These are phyloP conservation scores for Lophius piscatorius DNA, from an alignment of 2,113 vertebrate species.

Conservation along the genomic window DNA sequence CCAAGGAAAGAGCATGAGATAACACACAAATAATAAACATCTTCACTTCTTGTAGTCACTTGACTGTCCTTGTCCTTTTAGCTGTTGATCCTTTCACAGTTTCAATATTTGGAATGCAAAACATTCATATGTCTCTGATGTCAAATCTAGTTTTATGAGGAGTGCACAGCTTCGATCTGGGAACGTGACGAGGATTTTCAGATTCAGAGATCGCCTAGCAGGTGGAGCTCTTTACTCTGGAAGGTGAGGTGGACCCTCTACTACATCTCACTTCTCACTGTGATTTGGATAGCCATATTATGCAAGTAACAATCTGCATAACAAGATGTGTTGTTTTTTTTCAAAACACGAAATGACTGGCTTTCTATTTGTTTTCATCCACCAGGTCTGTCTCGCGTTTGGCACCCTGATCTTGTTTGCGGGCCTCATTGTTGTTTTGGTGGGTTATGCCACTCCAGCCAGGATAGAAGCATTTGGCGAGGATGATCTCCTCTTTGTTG, in stretches of 20 bases:
- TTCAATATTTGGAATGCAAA: not conserved
- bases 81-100: not conserved
- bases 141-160: conserved; percentile 90
- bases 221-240: conserved; percentile 98
- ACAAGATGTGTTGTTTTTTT: too few relatives aligned
- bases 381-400: conserved; percentile 92
- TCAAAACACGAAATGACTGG: not conserved
- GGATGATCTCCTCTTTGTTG: conserved; percentile 93
- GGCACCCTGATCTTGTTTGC: conserved; percentile 88
- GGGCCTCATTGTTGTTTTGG: conserved; percentile 88
- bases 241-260: conserved; percentile 83
- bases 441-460: conserved; percentile 89
- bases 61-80: not conserved
- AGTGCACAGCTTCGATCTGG: conserved; percentile 98
- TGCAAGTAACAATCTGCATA: too few relatives aligned
- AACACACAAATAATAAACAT: not conserved
- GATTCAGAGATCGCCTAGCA: conserved; percentile 96
- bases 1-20: too few relatives aligned
- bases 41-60: not conserved
- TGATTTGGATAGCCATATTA: not conserved
- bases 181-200: conserved; percentile 98
- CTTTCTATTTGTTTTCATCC: not conserved
- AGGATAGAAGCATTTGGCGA: conserved; percentile 94
- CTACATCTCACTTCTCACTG: not conserved
- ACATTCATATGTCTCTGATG: not conserved